phyloP scores from a whole-genome alignment of 2,797 vertebrate genomes.

The Macroramphosus scolopax region DNA sequence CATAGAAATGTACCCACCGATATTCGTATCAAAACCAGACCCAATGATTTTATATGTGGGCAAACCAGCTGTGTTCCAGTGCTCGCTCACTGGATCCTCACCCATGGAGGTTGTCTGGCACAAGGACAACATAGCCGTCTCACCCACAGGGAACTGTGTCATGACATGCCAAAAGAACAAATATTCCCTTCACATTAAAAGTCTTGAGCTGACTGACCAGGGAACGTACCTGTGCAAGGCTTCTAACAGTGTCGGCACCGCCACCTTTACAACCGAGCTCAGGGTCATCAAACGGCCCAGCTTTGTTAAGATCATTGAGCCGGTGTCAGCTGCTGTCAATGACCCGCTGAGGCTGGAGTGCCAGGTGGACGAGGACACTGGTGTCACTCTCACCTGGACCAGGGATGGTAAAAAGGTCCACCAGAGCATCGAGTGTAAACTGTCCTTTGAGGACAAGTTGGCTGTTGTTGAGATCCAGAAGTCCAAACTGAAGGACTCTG shows the following conservation, averaged over 20 bases:
- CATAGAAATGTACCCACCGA: slow-evolving; percentile 94
- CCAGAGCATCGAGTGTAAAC: slow-evolving; percentile 91
- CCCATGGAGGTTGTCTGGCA: slow-evolving; percentile 94
- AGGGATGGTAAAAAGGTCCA: slow-evolving; percentile 93
- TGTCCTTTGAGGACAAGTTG: slow-evolving; percentile 96
- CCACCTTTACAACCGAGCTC: slow-evolving; percentile 87
- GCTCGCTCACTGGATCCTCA: slow-evolving; percentile 89
- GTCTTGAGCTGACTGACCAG: slow-evolving; percentile 83
- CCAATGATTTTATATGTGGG: slow-evolving; percentile 92
- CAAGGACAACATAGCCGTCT: slow-evolving; percentile 88
- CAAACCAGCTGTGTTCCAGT: slow-evolving; percentile 89
- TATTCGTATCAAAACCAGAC: slow-evolving; percentile 93
- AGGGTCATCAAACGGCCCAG: slow-evolving; percentile 88
- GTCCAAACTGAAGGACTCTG: slow-evolving; percentile 94
- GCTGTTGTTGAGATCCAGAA: slow-evolving; percentile 92
- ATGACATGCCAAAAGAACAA: slow-evolving; percentile 88
- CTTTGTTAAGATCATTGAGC: slow-evolving; percentile 86
- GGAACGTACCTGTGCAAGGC: slow-evolving; percentile 94
- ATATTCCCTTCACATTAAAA: slow-evolving; percentile 86
- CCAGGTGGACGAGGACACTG: slow-evolving; percentile 95
- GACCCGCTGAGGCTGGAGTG: slow-evolving; percentile 90
- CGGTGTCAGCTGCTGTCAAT: slow-evolving; percentile 85
- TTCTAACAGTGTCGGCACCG: slow-evolving; percentile 92
- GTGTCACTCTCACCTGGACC: slow-evolving; percentile 88
- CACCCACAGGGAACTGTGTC: slow-evolving; percentile 79